These are phyloP conservation scores for Phaethornis superciliosus DNA, from an alignment of 2,113 vertebrate genomes.

Conservation along the genomic window DNA sequence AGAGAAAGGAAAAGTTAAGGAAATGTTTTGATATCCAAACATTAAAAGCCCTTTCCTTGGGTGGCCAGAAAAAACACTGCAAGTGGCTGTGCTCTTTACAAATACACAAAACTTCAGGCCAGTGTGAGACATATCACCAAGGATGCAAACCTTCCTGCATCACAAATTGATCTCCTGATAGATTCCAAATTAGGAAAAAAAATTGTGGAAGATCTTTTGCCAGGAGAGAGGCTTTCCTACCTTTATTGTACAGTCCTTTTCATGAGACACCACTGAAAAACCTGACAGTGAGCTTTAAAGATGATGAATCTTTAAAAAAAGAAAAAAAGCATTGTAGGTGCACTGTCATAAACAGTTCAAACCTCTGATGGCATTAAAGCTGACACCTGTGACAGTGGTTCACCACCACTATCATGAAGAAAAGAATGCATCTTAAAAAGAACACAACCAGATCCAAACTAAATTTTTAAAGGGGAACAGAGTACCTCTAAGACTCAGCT, in stretches of 20 bases:
- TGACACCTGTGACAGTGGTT: constrained; percentile 48
- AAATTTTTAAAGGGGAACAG: neutral
- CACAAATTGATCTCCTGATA: constrained; percentile 50
- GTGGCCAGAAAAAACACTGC: neutral
- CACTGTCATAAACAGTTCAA: constrained; percentile 65
- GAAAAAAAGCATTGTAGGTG: constrained; percentile 71
- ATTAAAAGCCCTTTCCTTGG: neutral
- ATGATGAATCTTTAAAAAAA: constrained; percentile 74
- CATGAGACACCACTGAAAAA: constrained; percentile 70
- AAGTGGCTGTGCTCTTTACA: neutral
- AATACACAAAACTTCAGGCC: neutral
- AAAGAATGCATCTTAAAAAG: constrained; percentile 26
- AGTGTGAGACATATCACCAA: neutral
- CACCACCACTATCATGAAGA: neutral
- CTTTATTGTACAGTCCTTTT: constrained; percentile 69
- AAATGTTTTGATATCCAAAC: neutral
- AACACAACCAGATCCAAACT: neutral
- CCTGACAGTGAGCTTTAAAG: constrained; percentile 72
- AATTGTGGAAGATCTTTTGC: constrained; percentile 64
- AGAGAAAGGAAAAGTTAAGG: neutral
- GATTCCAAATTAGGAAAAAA: constrained; percentile 49
- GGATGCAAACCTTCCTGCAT: constrained; percentile 8
- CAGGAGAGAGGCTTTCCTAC: constrained; percentile 65
- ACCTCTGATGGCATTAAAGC: constrained; percentile 61
- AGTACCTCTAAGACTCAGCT: neutral